Evolutionary conservation across 2,113 vertebrate genomes (phyloP), one percentile per base, ranked within the genome.

Genomic region (Arothron firmamentum): DNA sequence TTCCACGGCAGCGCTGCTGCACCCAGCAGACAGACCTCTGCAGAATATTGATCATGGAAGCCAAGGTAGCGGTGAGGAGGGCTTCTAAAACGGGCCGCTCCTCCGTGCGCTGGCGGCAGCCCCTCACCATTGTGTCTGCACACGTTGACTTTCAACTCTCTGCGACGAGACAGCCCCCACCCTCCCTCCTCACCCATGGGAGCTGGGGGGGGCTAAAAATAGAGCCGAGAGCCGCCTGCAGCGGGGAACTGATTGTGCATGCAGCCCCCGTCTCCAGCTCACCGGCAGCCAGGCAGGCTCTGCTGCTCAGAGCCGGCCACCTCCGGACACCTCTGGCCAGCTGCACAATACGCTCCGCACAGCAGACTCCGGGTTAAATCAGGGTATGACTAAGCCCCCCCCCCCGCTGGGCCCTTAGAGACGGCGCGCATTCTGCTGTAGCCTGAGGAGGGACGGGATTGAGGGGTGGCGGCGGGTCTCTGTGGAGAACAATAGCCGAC

Each of bases 61-160:
- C 59, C 49, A 60, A 55, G 63, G 62, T 61, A 47, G 62, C 55
- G 18, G 48, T 71, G 69, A 70, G 69, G 11, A 57, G 71, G 25
- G 62, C 52, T 62, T 69, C 47, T 28, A 59, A 70, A 68, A 73
- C 11, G 18, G 67, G 60, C 60, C 48, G n/a, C 63, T 70, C 72
- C 66, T 64, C 72, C 75, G 68, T 62, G 64, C 64, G 49, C 65
- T 47, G 52, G 70, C 45, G 17, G 15, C 80, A 79, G 75, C 72
- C 79, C 79, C 68, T 74, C 73, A 80, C 87, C 81, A 89, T 89
- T 90, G 86, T 89, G 85, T 88, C 87, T 90, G 78, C 58, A 71
- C 85, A 82, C 72, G 50, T 81, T 89, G 89, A 90, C 89, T 89
- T 90, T 90, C 88, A 90, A 85, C 87, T 90, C 84, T 83, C 79